phyloP scores from a whole-genome alignment of 1,140 invertebrate genomes.

The Parasteatoda tepidariorum region DNA sequence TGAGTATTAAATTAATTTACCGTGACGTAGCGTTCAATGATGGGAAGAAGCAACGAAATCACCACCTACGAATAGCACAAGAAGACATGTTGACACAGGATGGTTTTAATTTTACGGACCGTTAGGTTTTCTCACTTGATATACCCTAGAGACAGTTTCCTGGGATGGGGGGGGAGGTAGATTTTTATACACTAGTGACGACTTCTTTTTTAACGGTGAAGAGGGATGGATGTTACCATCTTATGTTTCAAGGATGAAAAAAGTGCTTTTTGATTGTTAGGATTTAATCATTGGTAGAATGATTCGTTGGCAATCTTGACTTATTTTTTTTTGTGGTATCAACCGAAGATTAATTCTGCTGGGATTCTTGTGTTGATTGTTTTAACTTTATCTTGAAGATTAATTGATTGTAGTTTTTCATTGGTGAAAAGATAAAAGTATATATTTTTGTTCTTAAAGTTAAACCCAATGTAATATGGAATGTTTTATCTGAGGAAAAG shows the following conservation, averaged over 20 bases:
- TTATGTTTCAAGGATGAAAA: conserved; percentile 2
- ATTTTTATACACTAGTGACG: conserved; percentile 46
- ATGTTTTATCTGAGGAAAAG: too few species aligned
- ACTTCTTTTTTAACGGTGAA: background rate
- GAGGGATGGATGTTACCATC: background rate
- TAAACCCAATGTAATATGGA: too few species aligned
- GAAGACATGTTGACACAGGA: conserved; percentile 56
- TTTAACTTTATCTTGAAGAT: too few species aligned
- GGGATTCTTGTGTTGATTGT: too few species aligned
- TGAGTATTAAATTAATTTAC: conserved; percentile 58
- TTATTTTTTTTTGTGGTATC: too few species aligned
- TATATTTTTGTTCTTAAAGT: too few species aligned
- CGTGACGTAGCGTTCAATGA: conserved; percentile 34
- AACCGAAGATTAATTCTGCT: too few species aligned
- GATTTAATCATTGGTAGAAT: conserved; percentile 44
- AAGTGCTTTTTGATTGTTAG: conserved; percentile 15
- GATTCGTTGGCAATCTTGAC: too few species aligned
- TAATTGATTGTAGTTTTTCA: too few species aligned
- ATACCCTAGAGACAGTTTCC: background rate
- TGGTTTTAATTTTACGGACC: conserved; percentile 56
- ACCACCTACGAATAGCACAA: conserved; percentile 1
- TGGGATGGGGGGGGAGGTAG: background rate
- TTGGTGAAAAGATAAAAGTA: too few species aligned
- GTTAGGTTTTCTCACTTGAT: conserved; percentile 56
- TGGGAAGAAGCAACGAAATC: conserved; percentile 18